Evolutionary conservation across 2,888 invertebrate genomes (phyloP).

Genomic region (Hybos culiciformis): DNA sequence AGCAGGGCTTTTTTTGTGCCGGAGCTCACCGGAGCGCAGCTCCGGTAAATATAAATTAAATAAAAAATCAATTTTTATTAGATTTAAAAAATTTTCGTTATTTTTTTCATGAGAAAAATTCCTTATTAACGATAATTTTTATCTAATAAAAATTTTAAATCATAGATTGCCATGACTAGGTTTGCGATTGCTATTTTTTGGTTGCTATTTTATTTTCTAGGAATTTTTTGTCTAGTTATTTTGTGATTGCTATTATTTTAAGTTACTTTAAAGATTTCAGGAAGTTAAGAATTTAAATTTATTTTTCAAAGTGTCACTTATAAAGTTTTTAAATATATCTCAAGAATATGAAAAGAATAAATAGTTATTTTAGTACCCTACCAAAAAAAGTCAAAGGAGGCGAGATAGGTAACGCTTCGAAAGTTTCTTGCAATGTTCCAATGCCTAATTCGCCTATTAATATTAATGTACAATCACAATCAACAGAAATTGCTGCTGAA

Average conservation of each 20-base stretch:
- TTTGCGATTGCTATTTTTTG: background rate
- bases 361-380: background rate
- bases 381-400: background rate
- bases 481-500: background rate
- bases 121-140: background rate
- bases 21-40: background rate
- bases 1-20: background rate
- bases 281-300: constrained; percentile 1
- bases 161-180: background rate
- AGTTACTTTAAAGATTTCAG: background rate
- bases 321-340: background rate
- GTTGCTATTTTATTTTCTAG: background rate
- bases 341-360: background rate
- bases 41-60: constrained; percentile 1
- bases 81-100: background rate
- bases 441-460: background rate
- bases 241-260: background rate
- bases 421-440: background rate
- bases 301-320: constrained; percentile 1
- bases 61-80: background rate
- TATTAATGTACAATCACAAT: background rate
- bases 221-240: background rate
- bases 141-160: background rate
- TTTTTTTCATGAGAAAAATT: background rate
- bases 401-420: background rate